Conservation (phyloP, 2,797 vertebrate species). For the Etheostoma nigrum region DNA sequence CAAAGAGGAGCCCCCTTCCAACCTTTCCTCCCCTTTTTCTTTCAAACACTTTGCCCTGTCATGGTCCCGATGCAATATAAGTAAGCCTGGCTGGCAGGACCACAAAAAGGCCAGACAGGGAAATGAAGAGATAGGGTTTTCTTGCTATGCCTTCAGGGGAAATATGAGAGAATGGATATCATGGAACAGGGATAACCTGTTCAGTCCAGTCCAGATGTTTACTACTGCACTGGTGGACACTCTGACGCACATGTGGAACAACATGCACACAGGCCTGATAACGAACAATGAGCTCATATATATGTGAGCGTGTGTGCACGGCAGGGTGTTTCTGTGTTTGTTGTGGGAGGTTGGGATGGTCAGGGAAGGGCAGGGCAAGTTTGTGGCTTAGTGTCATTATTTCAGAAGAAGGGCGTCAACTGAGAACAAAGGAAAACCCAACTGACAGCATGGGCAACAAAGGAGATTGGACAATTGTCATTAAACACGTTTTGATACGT, state of each 20-base stretch:
- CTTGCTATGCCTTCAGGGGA: slow-evolving; percentile 9
- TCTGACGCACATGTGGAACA: slow-evolving; percentile 15
- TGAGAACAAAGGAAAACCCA: slow-evolving; percentile 59
- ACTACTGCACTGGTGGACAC: background rate
- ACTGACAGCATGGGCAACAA: slow-evolving; percentile 57
- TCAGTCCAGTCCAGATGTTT: slow-evolving; percentile 18
- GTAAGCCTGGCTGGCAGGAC: slow-evolving; percentile 40
- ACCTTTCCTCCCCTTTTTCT: slow-evolving; percentile 24
- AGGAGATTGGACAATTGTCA: slow-evolving; percentile 9
- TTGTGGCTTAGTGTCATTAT: slow-evolving; percentile 56
- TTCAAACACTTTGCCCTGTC: slow-evolving; percentile 25
- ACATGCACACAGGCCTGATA: slow-evolving; percentile 12
- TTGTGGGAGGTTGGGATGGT: slow-evolving; percentile 46
- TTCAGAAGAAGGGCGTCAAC: slow-evolving; percentile 69
- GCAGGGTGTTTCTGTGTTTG: slow-evolving; percentile 55
- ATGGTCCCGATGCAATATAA: slow-evolving; percentile 46
- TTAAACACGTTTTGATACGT: background rate
- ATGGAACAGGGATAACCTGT: slow-evolving; percentile 26
- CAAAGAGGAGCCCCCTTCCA: slow-evolving; percentile 56
- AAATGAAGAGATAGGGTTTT: slow-evolving; percentile 17
- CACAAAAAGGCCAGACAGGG: slow-evolving; percentile 27
- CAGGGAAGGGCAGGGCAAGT: slow-evolving; percentile 44
- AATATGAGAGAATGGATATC: background rate
- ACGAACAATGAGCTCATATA: slow-evolving; percentile 14
- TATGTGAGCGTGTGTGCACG: slow-evolving; percentile 14